Percentiles rank a stretch among this genome's conserved stretches.
These are phyloP conservation scores for Schizopygopsis pylzovi DNA, from an alignment of 2,797 vertebrate genomes.

Conservation along the genomic window DNA sequence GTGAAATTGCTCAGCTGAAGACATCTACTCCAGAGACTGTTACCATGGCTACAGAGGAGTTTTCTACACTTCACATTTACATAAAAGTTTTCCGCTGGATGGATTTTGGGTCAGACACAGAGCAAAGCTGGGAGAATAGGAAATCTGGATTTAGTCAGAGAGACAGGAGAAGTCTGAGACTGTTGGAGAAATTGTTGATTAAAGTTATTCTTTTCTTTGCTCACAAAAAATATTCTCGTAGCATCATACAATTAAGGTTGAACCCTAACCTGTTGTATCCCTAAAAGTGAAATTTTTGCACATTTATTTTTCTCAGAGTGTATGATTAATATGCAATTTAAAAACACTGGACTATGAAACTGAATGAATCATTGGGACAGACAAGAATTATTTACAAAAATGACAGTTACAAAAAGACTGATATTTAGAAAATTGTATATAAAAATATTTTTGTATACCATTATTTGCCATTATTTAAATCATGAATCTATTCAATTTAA, in stretches of 20 bases:
- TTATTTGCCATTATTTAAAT: not conserved
- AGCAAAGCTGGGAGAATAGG: slow-evolving; percentile 12
- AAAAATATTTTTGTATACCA: not conserved
- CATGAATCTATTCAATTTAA: not conserved
- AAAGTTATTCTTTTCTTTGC: too few relatives aligned
- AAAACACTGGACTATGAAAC: not conserved
- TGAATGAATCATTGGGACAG: not conserved
- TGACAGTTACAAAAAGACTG: not conserved
- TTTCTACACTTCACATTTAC: slow-evolving; percentile 68
- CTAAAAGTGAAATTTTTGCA: not conserved
- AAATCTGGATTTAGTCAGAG: not conserved
- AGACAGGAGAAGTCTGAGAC: not conserved
- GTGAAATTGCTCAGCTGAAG: slow-evolving; percentile 61
- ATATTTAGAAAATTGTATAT: not conserved
- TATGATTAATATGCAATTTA: not conserved
- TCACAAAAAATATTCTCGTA: too few relatives aligned
- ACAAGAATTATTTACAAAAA: not conserved
- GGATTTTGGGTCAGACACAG: slow-evolving; percentile 67
- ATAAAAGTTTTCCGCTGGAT: slow-evolving; percentile 68
- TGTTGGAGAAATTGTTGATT: not conserved
- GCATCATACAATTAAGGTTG: too few relatives aligned
- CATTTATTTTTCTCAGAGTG: not conserved
- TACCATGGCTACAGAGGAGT: slow-evolving; percentile 69
- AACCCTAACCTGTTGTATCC: too few relatives aligned
- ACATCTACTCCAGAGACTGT: slow-evolving; percentile 73